Evolutionary conservation across 1,140 invertebrate genomes (phyloP).

Genomic region (Scaptomyza montana): DNA sequence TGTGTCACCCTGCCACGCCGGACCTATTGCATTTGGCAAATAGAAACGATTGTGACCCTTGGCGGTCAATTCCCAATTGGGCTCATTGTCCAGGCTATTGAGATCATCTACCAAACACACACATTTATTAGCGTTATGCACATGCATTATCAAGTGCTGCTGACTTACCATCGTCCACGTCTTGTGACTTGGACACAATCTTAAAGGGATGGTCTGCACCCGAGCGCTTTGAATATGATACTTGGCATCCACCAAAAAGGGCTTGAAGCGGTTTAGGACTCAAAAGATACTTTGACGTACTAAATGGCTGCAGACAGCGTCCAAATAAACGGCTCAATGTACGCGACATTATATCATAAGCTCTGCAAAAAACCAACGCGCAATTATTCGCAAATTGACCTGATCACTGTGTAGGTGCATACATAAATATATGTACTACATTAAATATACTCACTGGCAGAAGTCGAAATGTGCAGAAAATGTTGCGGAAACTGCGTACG

Average conservation of each 20-base stretch:
- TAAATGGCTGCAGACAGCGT: slow-evolving; percentile 24
- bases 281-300: slow-evolving; percentile 3
- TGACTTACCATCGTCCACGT: slow-evolving; percentile 52
- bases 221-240: slow-evolving; percentile 69
- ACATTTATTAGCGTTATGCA: background rate
- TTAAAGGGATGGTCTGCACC: slow-evolving; percentile 67
- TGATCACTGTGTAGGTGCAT: background rate
- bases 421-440: background rate
- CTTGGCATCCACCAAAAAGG: slow-evolving; percentile 9
- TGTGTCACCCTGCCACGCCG: slow-evolving; percentile 86
- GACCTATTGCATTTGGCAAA: slow-evolving; percentile 88
- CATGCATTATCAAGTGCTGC: background rate
- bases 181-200: slow-evolving; percentile 63
- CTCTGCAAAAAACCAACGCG: slow-evolving; percentile 29
- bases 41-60: slow-evolving; percentile 88
- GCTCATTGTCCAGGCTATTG: slow-evolving; percentile 68
- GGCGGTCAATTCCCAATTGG: slow-evolving; percentile 87
- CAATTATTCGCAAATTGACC: slow-evolving; percentile 23
- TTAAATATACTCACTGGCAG: slow-evolving; percentile 23
- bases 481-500: slow-evolving; percentile 7
- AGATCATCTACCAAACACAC: slow-evolving; percentile 41
- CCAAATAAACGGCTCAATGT: slow-evolving; percentile 39
- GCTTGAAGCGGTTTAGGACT: slow-evolving; percentile 4
- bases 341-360: slow-evolving; percentile 53
- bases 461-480: slow-evolving; percentile 7